phyloP scores from a whole-genome alignment of 2,888 invertebrate genomes.

The Halictus ligatus region DNA sequence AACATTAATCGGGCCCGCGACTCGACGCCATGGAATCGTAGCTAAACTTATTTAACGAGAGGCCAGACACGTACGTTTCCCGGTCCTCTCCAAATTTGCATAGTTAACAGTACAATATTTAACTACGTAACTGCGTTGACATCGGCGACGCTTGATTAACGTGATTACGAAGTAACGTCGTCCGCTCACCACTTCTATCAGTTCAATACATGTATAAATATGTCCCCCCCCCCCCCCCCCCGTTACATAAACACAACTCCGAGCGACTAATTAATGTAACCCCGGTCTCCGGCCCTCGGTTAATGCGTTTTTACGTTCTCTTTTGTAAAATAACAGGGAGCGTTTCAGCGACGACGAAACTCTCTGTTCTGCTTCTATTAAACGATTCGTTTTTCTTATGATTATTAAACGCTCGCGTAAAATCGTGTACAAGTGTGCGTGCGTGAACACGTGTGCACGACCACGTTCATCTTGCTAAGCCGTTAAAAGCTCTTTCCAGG shows the following conservation, averaged over 20 bases:
- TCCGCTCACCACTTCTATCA: neutral
- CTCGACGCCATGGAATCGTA: conserved; percentile 26
- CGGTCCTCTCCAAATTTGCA: conserved; percentile 38
- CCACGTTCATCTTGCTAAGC: too few species aligned
- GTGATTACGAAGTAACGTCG: conserved; percentile 33
- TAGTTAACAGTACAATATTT: conserved; percentile 52
- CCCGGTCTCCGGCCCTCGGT: neutral
- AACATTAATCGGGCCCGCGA: conserved; percentile 18
- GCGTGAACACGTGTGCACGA: too few species aligned
- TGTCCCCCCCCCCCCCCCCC: too few species aligned
- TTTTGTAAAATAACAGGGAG: neutral
- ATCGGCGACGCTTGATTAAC: conserved; percentile 29
- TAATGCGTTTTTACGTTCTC: neutral
- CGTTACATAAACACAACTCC: neutral
- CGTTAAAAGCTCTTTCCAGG: too few species aligned
- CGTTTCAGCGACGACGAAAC: neutral
- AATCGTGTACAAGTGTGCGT: too few species aligned
- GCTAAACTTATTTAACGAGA: conserved; percentile 45
- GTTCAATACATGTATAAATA: neutral
- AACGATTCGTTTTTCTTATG: too few species aligned
- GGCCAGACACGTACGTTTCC: conserved; percentile 36
- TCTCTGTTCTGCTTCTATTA: too few species aligned
- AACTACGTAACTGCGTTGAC: conserved; percentile 39
- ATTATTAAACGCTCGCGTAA: too few species aligned
- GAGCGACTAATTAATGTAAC: neutral